These are phyloP conservation scores for Saccopteryx bilineata DNA, from an alignment of 2,113 vertebrate species.

Conservation along the genomic window DNA sequence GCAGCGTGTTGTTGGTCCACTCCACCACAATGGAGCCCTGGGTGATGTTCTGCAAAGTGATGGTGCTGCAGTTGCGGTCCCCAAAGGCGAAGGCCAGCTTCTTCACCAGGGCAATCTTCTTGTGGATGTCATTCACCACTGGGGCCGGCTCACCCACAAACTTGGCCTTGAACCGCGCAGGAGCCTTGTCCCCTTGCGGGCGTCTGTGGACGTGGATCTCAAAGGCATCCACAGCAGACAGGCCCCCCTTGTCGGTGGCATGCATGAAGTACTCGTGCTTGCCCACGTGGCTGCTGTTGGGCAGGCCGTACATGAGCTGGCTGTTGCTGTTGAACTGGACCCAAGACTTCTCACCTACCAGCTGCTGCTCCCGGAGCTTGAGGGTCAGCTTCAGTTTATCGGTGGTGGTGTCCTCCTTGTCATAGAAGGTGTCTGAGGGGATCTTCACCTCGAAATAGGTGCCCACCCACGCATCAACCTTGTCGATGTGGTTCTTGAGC, in stretches of 20 bases:
- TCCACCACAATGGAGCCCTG: constrained; percentile 95
- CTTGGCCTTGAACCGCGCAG: constrained; percentile 93
- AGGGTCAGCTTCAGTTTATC: constrained; percentile 95
- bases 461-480: constrained; percentile 96
- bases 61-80: constrained; percentile 95
- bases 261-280: constrained; percentile 97
- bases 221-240: constrained; percentile 94
- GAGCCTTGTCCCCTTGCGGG: constrained; percentile 91
- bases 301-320: constrained; percentile 96
- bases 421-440: constrained; percentile 95
- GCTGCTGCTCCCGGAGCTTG: constrained; percentile 93
- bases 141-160: constrained; percentile 92
- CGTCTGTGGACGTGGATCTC: constrained; percentile 95
- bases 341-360: constrained; percentile 93
- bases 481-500: constrained; percentile 95
- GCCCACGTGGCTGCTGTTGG: constrained; percentile 91
- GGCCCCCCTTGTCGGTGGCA: constrained; percentile 95
- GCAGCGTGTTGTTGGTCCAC: constrained; percentile 97
- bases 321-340: constrained; percentile 98
- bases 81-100: constrained; percentile 95
- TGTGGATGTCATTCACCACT: constrained; percentile 92
- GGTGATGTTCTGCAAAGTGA: constrained; percentile 93
- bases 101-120: constrained; percentile 95
- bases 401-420: constrained; percentile 95
- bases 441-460: constrained; percentile 98